Evolutionary conservation across 2,888 invertebrate genomes (phyloP).

Genomic region (Crossocerus cetratus): DNA sequence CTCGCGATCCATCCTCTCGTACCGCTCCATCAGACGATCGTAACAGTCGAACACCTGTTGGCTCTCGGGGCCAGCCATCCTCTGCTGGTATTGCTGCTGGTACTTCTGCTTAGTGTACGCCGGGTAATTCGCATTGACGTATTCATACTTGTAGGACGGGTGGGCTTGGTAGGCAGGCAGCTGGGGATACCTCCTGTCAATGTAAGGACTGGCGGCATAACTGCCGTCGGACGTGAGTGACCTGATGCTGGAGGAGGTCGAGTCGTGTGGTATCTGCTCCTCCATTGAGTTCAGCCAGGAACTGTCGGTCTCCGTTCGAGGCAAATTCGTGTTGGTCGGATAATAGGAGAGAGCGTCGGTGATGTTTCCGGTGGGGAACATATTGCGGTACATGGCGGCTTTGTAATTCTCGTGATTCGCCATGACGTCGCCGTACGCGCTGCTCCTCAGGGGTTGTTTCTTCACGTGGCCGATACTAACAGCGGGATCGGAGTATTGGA

Average conservation of each 20-base stretch:
- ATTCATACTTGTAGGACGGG: slow-evolving; percentile 67
- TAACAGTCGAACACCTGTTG: slow-evolving; percentile 68
- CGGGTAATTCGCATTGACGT: slow-evolving; percentile 69
- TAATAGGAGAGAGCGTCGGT: slow-evolving; percentile 91
- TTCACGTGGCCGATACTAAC: slow-evolving; percentile 70
- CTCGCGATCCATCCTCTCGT: slow-evolving; percentile 60
- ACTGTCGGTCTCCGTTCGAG: slow-evolving; percentile 80
- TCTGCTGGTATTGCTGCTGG: slow-evolving; percentile 71
- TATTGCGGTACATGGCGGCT: slow-evolving; percentile 81
- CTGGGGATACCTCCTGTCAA: slow-evolving; percentile 69
- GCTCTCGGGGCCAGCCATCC: slow-evolving; percentile 61
- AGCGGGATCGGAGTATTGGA: slow-evolving; percentile 74
- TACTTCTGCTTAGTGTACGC: slow-evolving; percentile 58
- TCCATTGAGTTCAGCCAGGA: slow-evolving; percentile 81
- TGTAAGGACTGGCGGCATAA: slow-evolving; percentile 69
- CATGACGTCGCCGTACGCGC: slow-evolving; percentile 78
- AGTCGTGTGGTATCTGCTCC: slow-evolving; percentile 78
- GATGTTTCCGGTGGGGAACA: slow-evolving; percentile 84
- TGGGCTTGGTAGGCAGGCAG: slow-evolving; percentile 72
- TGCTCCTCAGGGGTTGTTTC: slow-evolving; percentile 65
- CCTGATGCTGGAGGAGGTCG: slow-evolving; percentile 79
- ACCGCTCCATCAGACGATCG: slow-evolving; percentile 70
- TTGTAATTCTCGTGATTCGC: slow-evolving; percentile 83
- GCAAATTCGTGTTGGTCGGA: slow-evolving; percentile 83
- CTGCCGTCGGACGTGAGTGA: slow-evolving; percentile 72